A percentile compares a stretch with the other conserved stretches of the same genome.
phyloP scores from a whole-genome alignment of 2,113 vertebrate genomes.

The Halichoeres trimaculatus region DNA sequence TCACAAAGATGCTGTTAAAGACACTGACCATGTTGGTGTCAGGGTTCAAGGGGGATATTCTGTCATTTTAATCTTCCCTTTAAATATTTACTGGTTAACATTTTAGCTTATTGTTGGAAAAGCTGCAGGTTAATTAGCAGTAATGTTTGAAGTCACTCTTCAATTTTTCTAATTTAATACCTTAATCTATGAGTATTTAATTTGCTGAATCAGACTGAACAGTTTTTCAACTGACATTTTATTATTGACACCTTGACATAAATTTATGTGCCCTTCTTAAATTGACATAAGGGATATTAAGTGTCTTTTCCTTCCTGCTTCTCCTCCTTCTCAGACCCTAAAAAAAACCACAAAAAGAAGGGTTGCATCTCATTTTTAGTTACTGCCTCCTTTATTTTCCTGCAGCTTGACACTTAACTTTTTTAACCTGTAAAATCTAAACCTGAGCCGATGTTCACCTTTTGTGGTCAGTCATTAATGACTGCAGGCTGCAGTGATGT shows the following conservation, averaged over 20 bases:
- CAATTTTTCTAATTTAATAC: not conserved
- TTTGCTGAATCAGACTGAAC: not conserved
- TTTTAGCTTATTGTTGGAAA: not conserved
- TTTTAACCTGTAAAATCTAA: conserved; percentile 12
- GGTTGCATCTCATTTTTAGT: not conserved
- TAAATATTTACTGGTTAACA: conserved; percentile 28
- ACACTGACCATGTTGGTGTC: conserved; percentile 9
- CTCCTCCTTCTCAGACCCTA: not conserved
- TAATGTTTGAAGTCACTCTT: not conserved
- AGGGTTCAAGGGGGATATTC: not conserved
- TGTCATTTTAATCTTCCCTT: conserved; percentile 38
- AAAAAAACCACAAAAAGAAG: not conserved
- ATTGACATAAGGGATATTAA: conserved; percentile 10
- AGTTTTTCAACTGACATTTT: not conserved
- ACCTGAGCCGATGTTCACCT: not conserved
- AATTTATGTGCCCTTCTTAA: too few species aligned
- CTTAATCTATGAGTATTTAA: not conserved
- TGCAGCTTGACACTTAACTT: not conserved
- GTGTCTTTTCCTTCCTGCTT: not conserved
- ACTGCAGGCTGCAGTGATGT: not conserved
- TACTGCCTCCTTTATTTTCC: not conserved
- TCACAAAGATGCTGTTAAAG: conserved; percentile 68
- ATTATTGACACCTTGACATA: not conserved
- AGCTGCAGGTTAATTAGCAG: not conserved
- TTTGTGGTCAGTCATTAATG: not conserved